These are phyloP conservation scores for Parauchenoglanis ngamensis DNA, from an alignment of 2,797 vertebrate species.

Conservation along the genomic window DNA sequence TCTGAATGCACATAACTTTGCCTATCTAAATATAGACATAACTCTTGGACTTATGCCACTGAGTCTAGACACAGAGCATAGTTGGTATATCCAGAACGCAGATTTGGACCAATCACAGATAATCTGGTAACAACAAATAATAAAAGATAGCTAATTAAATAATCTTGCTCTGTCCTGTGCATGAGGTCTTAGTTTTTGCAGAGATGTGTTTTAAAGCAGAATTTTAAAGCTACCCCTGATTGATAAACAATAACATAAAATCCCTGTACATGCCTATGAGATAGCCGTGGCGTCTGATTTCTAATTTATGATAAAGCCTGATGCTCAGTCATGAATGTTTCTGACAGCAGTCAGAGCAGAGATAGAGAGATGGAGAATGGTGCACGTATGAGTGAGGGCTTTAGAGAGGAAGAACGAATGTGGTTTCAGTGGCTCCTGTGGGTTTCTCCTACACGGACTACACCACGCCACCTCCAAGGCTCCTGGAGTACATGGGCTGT, in stretches of 20 bases:
- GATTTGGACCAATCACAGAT: neutral
- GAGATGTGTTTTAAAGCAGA: neutral
- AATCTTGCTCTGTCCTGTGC: neutral
- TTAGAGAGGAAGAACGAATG: neutral
- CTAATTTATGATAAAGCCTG: constrained; percentile 1
- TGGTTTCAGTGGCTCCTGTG: constrained; percentile 18
- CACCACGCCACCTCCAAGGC: neutral
- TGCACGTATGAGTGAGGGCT: neutral
- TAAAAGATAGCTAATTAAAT: neutral
- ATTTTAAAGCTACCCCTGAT: neutral
- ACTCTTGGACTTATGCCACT: neutral
- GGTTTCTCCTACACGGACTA: constrained; percentile 29
- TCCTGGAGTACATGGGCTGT: neutral
- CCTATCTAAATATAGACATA: neutral
- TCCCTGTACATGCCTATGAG: neutral
- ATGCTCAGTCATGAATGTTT: neutral
- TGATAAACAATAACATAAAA: neutral
- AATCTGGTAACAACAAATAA: neutral
- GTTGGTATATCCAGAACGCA: neutral
- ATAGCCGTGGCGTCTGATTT: neutral
- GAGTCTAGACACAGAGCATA: neutral
- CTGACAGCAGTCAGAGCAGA: neutral
- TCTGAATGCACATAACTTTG: neutral
- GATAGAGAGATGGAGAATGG: neutral
- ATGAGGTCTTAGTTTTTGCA: neutral